Conservation (phyloP, 2,113 vertebrate genomes). For the Gavia stellata region DNA sequence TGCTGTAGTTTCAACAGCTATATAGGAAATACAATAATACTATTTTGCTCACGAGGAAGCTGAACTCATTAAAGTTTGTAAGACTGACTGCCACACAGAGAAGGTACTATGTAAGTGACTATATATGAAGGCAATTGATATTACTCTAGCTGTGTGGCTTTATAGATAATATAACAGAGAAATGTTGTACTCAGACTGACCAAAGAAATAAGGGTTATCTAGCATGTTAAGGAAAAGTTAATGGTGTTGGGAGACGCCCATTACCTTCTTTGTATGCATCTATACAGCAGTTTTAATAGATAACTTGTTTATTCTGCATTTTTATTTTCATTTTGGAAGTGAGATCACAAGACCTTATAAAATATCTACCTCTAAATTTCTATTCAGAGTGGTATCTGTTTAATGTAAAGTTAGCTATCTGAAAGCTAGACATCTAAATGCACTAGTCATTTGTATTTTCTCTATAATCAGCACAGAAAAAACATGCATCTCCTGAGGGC, state of each 20-base stretch:
- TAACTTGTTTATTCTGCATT: background rate
- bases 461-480: background rate
- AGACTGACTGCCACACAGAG: background rate
- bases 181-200: background rate
- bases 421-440: background rate
- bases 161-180: background rate
- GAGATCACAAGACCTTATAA: background rate
- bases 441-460: background rate
- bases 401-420: background rate
- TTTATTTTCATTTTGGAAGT: background rate
- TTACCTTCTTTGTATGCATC: background rate
- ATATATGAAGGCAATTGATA: background rate
- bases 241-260: background rate
- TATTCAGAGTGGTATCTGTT: background rate
- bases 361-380: background rate
- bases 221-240: background rate
- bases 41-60: background rate
- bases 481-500: conserved; percentile 9
- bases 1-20: background rate
- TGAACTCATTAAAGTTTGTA: background rate
- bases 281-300: background rate
- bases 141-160: background rate
- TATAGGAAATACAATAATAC: background rate
- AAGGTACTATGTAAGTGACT: background rate
- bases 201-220: background rate